Conservation (phyloP, 2,888 invertebrate species). For the Standfussiana lucernea region DNA sequence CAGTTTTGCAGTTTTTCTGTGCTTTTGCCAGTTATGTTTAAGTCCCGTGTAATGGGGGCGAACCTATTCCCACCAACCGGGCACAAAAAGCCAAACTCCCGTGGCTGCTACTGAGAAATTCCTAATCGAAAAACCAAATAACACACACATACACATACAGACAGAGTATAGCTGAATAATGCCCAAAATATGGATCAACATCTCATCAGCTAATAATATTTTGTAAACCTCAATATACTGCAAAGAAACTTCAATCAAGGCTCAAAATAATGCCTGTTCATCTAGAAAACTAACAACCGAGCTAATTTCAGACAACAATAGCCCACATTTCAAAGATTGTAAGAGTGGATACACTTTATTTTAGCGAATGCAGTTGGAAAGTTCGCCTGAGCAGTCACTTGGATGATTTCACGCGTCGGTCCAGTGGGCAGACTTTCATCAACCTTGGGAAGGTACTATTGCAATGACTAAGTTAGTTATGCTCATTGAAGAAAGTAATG, state of each 20-base stretch:
- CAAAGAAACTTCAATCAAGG: background rate
- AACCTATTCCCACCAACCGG: no score
- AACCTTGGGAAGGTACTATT: constrained; percentile 15
- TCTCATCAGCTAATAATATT: background rate
- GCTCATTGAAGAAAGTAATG: constrained; percentile 2
- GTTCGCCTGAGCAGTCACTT: constrained; percentile 15
- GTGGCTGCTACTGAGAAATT: no score
- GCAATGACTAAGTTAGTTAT: background rate
- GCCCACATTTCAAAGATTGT: constrained; percentile 5
- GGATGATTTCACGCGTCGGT: constrained; percentile 45
- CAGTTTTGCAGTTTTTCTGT: no score
- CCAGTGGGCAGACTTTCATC: constrained; percentile 27
- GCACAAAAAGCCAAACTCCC: no score
- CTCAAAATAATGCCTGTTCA: background rate
- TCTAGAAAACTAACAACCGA: background rate
- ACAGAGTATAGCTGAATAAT: background rate
- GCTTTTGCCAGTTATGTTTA: no score
- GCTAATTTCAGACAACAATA: constrained; percentile 15
- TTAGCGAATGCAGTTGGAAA: constrained; percentile 42
- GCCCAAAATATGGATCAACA: background rate
- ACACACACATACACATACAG: no score
- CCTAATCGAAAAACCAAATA: no score
- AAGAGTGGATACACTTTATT: constrained; percentile 25
- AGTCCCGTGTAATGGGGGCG: no score
- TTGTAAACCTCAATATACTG: background rate